Base-by-base conservation (phyloP, 1,140 invertebrate genomes). In the Plutomurus gul region DNA sequence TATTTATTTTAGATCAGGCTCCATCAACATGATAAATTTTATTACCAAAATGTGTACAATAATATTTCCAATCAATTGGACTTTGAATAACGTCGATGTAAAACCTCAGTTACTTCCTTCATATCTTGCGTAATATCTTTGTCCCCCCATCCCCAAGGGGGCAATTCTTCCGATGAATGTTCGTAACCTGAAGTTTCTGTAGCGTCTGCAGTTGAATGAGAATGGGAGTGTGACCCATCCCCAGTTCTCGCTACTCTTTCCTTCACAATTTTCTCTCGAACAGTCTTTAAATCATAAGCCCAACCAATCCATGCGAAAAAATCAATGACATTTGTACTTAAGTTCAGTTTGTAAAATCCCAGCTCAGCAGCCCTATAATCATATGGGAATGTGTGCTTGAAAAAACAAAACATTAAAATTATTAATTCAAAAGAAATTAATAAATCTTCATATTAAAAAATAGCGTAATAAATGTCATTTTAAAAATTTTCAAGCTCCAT, bases 281-380 rank as follows among this genome's bases (percentile, higher is more conserved):
- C 88, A 22, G 83, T 86, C 77, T 88, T 89, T 18, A 86, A 80
- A 81, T 90, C 89, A 78, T 87, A 88, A 5, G 86, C 89, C 65
- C 84, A 86, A 6, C 89, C 89, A 25, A 90, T 78, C 11, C 75
- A 70, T 6, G 87, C 87, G 81, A 86, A 87, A 11, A 86, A 82
- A 82, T 90, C 88, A 78, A 90, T 89, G 79, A 90, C 87, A 4
- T 86, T 43, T 18, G 87, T 89, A 4, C 89, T 89, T n/a, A 86
- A 80, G 82, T 90, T 90, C 16, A 88, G 82, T 46, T 84, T 84
- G 84, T 85, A 87, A 36, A 60, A 20, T 37, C 0, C 94, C 6
- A 56, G 87, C 85, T 95, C 94, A 11, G 93, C 89, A 3, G 94
- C 92, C 85, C 94, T 93, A 89, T 96, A 96, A 85, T 98, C 96